Conservation (phyloP, 2,888 invertebrate genomes). For the Formica aserva region DNA sequence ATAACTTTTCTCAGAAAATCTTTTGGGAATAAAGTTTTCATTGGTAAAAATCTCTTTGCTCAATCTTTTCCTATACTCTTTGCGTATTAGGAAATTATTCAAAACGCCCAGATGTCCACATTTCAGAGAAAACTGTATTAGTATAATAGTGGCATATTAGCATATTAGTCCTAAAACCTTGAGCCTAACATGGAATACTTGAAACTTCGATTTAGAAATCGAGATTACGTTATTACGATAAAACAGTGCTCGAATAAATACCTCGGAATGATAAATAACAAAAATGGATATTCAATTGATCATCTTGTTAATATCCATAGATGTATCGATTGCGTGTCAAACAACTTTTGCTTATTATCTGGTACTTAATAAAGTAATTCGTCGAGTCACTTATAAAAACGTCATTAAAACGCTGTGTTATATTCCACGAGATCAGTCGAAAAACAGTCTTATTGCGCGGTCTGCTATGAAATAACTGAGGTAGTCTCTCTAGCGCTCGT, state of each 20-base stretch:
- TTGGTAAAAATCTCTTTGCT: not conserved
- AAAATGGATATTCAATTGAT: not conserved
- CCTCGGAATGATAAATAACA: not conserved
- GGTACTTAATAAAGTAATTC: not conserved
- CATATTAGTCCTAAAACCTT: not conserved
- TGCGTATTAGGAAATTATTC: not conserved
- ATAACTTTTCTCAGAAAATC: not conserved
- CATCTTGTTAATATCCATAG: not conserved
- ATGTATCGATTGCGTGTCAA: not conserved
- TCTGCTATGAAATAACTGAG: not conserved
- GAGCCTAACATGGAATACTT: too few species aligned
- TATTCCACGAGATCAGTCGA: not conserved
- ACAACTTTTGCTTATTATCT: not conserved
- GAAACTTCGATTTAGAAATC: not conserved
- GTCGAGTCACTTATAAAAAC: not conserved
- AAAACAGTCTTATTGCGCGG: not conserved
- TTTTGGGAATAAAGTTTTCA: not conserved
- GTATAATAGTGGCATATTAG: not conserved
- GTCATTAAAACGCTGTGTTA: not conserved
- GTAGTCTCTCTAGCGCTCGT: not conserved
- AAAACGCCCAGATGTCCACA: not conserved
- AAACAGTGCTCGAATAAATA: too few species aligned
- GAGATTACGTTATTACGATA: not conserved
- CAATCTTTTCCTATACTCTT: not conserved
- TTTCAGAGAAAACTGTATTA: not conserved